phyloP scores from a whole-genome alignment of 2,113 vertebrate genomes.

The Vulpes ferrilata region DNA sequence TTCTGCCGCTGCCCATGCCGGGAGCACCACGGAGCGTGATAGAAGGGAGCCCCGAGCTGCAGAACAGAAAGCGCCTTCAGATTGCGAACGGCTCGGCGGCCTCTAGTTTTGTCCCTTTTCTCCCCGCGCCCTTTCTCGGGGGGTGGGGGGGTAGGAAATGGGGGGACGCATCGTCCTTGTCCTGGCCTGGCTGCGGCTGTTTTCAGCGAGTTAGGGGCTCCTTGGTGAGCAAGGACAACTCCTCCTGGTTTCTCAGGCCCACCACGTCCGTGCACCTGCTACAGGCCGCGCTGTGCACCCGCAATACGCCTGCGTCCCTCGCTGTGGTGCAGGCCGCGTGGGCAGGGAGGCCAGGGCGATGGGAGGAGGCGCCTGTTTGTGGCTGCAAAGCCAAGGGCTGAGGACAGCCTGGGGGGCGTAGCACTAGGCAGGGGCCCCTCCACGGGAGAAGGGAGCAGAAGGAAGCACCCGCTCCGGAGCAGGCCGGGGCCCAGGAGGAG shows the following conservation, averaged over 20 bases:
- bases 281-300: conserved; percentile 56
- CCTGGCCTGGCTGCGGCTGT: not conserved
- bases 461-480: accelerated
- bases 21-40: not conserved
- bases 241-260: not conserved
- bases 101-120: not conserved
- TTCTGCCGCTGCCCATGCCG: not conserved
- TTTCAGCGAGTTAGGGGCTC: not conserved
- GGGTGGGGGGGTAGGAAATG: not conserved
- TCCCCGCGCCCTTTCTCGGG: not conserved
- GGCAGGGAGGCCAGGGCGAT: conserved; percentile 72
- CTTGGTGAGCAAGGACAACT: not conserved
- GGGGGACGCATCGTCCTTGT: not conserved
- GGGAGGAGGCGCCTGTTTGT: conserved; percentile 68
- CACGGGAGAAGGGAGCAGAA: not conserved
- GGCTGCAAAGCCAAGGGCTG: conserved; percentile 26
- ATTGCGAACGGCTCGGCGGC: not conserved
- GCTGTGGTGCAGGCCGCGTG: conserved; percentile 67
- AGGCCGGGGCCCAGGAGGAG: accelerated
- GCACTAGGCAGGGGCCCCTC: not conserved
- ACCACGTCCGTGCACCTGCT: conserved; percentile 54
- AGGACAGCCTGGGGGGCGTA: not conserved
- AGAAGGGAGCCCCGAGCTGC: not conserved
- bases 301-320: not conserved
- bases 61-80: not conserved